Percentiles rank a stretch among this genome's conserved stretches.
Evolutionary conservation across 2,888 invertebrate species (phyloP).

Genomic region (Cistogaster globosa): DNA sequence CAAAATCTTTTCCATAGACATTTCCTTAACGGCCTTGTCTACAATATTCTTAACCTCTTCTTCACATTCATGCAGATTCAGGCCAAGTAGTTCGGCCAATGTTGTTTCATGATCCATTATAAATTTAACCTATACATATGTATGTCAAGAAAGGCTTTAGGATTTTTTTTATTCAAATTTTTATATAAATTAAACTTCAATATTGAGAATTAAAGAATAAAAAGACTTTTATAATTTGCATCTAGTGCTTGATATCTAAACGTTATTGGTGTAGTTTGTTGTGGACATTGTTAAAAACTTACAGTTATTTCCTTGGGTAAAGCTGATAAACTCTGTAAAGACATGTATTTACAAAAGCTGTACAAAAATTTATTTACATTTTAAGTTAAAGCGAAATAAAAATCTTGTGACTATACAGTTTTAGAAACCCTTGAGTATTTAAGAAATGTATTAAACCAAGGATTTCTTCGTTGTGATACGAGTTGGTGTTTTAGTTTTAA

Average conservation of each 20-base stretch:
- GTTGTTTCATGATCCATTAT: slow-evolving; percentile 97
- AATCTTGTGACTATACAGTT: slow-evolving; percentile 58
- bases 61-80: slow-evolving; percentile 98
- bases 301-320: slow-evolving; percentile 91
- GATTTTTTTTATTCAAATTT: too few species aligned
- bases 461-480: slow-evolving; percentile 28
- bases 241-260: slow-evolving; percentile 3
- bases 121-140: slow-evolving; percentile 89
- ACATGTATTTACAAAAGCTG: slow-evolving; percentile 82
- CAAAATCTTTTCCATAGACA: slow-evolving; percentile 98
- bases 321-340: slow-evolving; percentile 91
- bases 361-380: slow-evolving; percentile 74
- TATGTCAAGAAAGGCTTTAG: neutral
- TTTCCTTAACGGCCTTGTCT: slow-evolving; percentile 98
- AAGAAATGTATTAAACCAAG: neutral
- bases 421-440: neutral
- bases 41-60: slow-evolving; percentile 99
- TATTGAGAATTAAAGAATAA: too few species aligned
- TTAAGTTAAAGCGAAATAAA: slow-evolving; percentile 52
- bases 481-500: slow-evolving; percentile 34
- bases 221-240: slow-evolving; percentile 5
- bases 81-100: slow-evolving; percentile 93
- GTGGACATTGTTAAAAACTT: slow-evolving; percentile 82
- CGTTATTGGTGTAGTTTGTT: too few species aligned
- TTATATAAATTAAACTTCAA: too few species aligned